phyloP scores from a whole-genome alignment of 2,113 vertebrate species.

The Vulpes lagopus region DNA sequence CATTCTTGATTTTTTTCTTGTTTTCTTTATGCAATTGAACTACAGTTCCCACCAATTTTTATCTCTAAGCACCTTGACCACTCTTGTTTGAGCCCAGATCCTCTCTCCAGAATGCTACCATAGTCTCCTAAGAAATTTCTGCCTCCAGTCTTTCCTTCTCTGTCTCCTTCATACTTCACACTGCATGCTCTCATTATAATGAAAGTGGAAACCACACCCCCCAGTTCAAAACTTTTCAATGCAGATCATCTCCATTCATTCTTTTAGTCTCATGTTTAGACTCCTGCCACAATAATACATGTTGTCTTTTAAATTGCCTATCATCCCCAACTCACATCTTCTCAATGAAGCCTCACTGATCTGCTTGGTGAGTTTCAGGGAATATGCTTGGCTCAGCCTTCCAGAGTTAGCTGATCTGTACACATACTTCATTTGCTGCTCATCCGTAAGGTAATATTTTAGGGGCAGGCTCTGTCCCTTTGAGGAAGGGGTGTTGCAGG shows the following conservation, averaged over 20 bases:
- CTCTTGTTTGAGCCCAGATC: background rate
- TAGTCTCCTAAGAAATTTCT: background rate
- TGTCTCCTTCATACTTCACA: background rate
- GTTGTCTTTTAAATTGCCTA: background rate
- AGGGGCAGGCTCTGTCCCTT: background rate
- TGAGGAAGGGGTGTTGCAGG: background rate
- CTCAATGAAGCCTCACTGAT: background rate
- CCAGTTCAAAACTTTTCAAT: background rate
- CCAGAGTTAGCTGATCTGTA: background rate
- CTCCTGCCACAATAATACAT: background rate
- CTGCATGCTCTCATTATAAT: background rate
- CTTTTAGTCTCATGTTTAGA: background rate
- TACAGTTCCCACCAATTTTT: background rate
- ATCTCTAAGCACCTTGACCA: background rate
- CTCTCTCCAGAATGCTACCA: background rate
- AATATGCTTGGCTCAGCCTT: background rate
- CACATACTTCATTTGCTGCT: background rate
- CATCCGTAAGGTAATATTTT: background rate
- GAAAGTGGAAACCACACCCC: background rate
- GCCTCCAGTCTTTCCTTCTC: background rate
- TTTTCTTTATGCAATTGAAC: background rate
- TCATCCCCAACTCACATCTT: background rate
- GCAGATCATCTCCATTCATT: background rate
- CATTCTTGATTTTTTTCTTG: constrained; percentile 28
- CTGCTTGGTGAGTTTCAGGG: background rate